These are phyloP conservation scores for Zaprionus ornatus DNA, from an alignment of 1,140 invertebrate species.

Conservation along the genomic window DNA sequence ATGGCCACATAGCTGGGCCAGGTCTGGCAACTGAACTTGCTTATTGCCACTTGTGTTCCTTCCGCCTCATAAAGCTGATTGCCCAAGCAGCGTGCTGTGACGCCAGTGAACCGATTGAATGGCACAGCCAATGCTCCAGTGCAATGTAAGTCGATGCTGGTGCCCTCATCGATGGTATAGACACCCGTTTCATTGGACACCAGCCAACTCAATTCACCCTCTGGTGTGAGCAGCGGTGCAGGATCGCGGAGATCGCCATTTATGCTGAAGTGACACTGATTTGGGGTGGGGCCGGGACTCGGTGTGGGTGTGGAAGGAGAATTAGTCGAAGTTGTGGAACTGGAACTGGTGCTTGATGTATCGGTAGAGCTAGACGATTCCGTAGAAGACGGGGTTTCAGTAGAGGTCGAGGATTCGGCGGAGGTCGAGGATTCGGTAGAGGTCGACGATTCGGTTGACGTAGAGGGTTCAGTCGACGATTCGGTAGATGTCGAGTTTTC, in stretches of 20 bases:
- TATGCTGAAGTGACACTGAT: conserved; percentile 58
- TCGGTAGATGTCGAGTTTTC: conserved; percentile 6
- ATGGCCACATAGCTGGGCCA: conserved; percentile 66
- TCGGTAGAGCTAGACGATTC: no score
- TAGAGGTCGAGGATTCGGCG: not conserved
- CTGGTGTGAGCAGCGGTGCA: conserved; percentile 60
- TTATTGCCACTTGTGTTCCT: conserved; percentile 29
- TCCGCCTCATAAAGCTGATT: conserved; percentile 56
- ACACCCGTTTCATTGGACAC: conserved; percentile 45
- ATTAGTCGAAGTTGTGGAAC: conserved; percentile 7
- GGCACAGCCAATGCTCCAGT: conserved; percentile 52
- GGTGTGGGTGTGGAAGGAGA: conserved; percentile 15
- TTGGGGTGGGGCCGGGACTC: conserved; percentile 30
- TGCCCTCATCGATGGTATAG: conserved; percentile 50
- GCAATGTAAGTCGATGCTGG: conserved; percentile 64
- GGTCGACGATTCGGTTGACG: not conserved
- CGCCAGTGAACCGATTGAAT: conserved; percentile 54
- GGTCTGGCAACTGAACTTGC: conserved; percentile 61
- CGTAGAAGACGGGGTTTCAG: conserved; percentile 1
- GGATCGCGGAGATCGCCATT: conserved; percentile 69
- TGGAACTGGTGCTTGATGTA: not conserved
- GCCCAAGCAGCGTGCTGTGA: conserved; percentile 56
- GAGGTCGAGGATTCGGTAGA: not conserved
- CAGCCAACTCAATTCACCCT: conserved; percentile 59
- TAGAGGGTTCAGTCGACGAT: not conserved